These are phyloP conservation scores for Augochlora pura DNA, from an alignment of 1,140 invertebrate species.

Conservation along the genomic window DNA sequence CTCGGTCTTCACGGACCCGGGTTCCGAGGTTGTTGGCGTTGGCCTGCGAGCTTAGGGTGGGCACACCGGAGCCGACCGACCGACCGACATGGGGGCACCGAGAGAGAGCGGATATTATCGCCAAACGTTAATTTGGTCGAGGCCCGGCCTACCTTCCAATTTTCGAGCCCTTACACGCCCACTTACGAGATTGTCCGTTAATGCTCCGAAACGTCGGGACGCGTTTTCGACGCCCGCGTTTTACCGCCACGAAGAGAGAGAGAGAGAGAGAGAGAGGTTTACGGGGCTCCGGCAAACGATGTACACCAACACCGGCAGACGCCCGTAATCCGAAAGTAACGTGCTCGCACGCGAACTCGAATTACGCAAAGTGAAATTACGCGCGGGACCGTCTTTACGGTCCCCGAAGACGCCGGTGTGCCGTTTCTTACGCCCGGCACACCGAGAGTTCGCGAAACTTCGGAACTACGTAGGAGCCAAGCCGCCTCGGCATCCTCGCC, in stretches of 20 bases:
- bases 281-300: neutral
- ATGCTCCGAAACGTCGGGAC: constrained; percentile 76
- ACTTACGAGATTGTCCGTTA: constrained; percentile 79
- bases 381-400: no score
- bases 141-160: constrained; percentile 80
- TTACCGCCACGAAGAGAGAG: constrained; percentile 39
- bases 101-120: constrained; percentile 79
- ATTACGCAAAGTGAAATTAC: neutral
- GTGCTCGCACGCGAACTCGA: neutral
- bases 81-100: constrained; percentile 52
- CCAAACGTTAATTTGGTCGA: constrained; percentile 80
- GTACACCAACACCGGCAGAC: no score
- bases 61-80: constrained; percentile 28
- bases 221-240: constrained; percentile 70
- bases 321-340: neutral
- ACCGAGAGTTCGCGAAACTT: no score
- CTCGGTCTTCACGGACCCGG: neutral
- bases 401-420: no score
- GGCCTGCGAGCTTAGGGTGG: constrained; percentile 56
- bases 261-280: neutral
- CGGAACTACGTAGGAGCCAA: no score
- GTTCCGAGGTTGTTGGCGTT: constrained; percentile 50
- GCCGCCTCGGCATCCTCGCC: no score
- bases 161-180: constrained; percentile 80
- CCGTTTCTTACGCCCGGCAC: no score